Percentiles rank a stretch among this genome's conserved stretches.
Conservation (phyloP, 2,113 vertebrate species). For the Megalops atlanticus region DNA sequence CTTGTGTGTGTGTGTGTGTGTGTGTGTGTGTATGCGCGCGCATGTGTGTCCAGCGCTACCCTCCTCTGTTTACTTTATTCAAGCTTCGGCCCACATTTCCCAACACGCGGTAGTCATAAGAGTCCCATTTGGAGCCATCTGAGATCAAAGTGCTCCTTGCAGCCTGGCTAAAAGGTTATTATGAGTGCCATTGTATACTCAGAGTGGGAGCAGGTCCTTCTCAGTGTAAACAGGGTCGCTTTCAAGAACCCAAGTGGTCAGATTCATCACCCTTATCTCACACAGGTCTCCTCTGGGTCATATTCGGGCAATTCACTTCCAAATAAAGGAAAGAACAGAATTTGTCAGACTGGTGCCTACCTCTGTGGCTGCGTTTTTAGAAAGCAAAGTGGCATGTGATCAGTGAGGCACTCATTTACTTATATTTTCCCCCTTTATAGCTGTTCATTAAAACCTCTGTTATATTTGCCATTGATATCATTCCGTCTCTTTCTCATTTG, state of each 20-base stretch:
- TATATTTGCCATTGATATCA: neutral
- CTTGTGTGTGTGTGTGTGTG: neutral
- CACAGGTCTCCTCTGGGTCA: slow-evolving; percentile 49
- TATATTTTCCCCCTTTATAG: neutral
- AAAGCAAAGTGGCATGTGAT: neutral
- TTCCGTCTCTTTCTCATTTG: neutral
- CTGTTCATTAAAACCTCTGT: neutral
- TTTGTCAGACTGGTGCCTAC: neutral
- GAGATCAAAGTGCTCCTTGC: slow-evolving; percentile 65
- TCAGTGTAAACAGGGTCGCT: slow-evolving; percentile 49
- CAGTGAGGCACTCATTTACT: neutral
- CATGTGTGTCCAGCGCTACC: slow-evolving; percentile 32
- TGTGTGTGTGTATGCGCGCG: neutral
- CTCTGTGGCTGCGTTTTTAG: neutral
- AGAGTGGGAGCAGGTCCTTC: slow-evolving; percentile 37
- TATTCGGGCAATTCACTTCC: slow-evolving; percentile 40
- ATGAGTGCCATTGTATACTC: slow-evolving; percentile 46
- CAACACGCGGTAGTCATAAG: slow-evolving; percentile 53
- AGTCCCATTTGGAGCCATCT: slow-evolving; percentile 46
- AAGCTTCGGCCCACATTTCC: slow-evolving; percentile 55
- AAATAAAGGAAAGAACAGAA: neutral
- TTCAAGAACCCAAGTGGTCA: slow-evolving; percentile 48
- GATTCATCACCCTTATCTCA: slow-evolving; percentile 55
- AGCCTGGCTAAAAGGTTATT: slow-evolving; percentile 50
- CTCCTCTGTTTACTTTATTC: slow-evolving; percentile 58